A percentile compares a stretch with the other conserved stretches of the same genome.
These are phyloP conservation scores for Muricea muricata DNA, from an alignment of 92 coral and sea anemone species.

Conservation along the genomic window DNA sequence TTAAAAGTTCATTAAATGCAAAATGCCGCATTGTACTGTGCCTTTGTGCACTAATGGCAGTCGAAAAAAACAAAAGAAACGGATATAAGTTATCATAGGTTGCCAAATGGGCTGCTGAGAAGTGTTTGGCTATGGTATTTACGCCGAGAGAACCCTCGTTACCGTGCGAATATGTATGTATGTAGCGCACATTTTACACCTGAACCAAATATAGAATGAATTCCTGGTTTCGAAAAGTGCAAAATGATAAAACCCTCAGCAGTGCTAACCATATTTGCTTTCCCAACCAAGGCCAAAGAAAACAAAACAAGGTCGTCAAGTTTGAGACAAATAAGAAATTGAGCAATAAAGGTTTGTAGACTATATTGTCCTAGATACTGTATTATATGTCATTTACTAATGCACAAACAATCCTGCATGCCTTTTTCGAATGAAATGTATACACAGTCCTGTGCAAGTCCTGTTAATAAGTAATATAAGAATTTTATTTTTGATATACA, in stretches of 20 bases:
- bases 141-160: conserved; percentile 30
- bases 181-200: conserved; percentile 38
- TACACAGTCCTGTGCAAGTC: not conserved
- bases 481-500: too few species aligned
- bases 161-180: conserved; percentile 15
- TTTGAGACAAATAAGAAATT: not conserved
- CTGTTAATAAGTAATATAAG: too few species aligned
- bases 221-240: conserved; percentile 18
- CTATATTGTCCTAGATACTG: not conserved
- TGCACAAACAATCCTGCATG: not conserved
- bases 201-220: not conserved
- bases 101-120: conserved; percentile 31
- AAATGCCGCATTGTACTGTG: conserved; percentile 30
- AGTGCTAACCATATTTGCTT: conserved; percentile 28
- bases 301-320: conserved; percentile 18
- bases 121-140: conserved; percentile 17
- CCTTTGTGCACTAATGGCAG: conserved; percentile 34
- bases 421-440: not conserved
- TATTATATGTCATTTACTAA: not conserved
- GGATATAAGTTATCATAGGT: conserved; percentile 17
- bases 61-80: conserved; percentile 20
- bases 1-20: not conserved
- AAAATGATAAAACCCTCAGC: conserved; percentile 1
- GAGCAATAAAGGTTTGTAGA: conserved; percentile 13
- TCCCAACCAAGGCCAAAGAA: not conserved